phyloP scores from a whole-genome alignment of 2,888 invertebrate genomes.

The Trichopoda pennipes region DNA sequence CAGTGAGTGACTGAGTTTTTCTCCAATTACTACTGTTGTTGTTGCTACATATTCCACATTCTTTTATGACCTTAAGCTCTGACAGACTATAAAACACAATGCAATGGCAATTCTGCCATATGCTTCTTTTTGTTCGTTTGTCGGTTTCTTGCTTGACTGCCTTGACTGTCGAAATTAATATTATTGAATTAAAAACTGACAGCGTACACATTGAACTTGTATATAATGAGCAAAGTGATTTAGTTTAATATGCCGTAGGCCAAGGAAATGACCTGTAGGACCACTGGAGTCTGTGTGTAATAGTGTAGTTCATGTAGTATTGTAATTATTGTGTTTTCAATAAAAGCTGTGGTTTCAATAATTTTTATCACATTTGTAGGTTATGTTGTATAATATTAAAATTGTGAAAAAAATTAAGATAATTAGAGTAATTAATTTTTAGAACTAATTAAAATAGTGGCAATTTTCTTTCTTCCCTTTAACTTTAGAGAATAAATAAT shows the following conservation, averaged over 20 bases:
- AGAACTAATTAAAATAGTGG: too few species aligned
- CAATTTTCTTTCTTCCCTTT: too few species aligned
- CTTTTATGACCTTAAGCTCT: conserved; percentile 33
- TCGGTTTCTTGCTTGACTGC: conserved; percentile 52
- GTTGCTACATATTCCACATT: conserved; percentile 31
- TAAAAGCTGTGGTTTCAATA: not conserved
- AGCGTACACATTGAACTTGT: conserved; percentile 17
- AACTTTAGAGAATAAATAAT: too few species aligned
- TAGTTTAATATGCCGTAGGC: conserved; percentile 27
- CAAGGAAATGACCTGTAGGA: conserved; percentile 4
- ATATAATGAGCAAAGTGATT: conserved; percentile 8
- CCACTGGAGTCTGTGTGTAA: too few species aligned
- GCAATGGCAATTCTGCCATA: conserved; percentile 46
- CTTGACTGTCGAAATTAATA: conserved; percentile 67
- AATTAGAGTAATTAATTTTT: too few species aligned
- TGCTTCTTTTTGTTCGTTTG: conserved; percentile 33
- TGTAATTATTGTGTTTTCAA: too few species aligned
- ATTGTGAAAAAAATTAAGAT: not conserved
- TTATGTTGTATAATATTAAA: not conserved
- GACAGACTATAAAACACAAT: conserved; percentile 58
- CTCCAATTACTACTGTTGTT: not conserved
- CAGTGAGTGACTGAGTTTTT: conserved; percentile 11
- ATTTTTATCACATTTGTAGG: too few species aligned
- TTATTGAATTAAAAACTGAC: conserved; percentile 69
- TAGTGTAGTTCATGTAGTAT: too few species aligned